Conservation (phyloP, 2,113 vertebrate species). For the Channa argus region DNA sequence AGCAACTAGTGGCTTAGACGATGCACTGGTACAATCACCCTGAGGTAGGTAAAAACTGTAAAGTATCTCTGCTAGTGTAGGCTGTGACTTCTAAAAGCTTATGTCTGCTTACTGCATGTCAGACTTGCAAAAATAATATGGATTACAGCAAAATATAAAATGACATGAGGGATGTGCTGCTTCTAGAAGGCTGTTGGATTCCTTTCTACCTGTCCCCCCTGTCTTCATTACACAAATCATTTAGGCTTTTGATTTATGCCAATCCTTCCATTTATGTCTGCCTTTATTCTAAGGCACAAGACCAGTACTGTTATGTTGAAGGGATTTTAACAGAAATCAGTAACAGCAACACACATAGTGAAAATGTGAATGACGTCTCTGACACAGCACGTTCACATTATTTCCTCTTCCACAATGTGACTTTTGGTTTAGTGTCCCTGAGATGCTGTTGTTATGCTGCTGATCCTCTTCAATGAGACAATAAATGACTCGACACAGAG, state of each 20-base stretch:
- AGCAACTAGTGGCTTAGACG: neutral
- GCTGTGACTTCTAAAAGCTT: constrained; percentile 5
- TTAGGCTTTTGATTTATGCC: constrained; percentile 39
- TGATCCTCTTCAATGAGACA: no score
- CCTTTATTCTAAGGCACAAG: constrained; percentile 4
- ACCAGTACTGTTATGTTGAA: neutral
- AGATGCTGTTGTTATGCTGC: no score
- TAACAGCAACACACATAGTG: neutral
- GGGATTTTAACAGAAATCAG: neutral
- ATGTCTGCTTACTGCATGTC: neutral
- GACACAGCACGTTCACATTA: no score
- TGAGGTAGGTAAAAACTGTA: constrained; percentile 5
- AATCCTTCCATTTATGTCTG: constrained; percentile 40
- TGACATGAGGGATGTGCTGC: constrained; percentile 4
- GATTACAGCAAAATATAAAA: neutral
- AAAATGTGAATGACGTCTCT: no score
- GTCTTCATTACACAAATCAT: constrained; percentile 32
- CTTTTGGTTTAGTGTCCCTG: no score
- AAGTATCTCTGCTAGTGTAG: neutral
- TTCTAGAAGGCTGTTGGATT: neutral
- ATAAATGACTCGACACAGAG: no score
- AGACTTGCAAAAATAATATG: constrained; percentile 6
- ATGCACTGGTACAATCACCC: constrained; percentile 4
- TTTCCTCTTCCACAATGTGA: no score
- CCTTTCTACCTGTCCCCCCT: neutral